Conservation (phyloP, 2,113 vertebrate genomes). For the Apteryx owenii region DNA sequence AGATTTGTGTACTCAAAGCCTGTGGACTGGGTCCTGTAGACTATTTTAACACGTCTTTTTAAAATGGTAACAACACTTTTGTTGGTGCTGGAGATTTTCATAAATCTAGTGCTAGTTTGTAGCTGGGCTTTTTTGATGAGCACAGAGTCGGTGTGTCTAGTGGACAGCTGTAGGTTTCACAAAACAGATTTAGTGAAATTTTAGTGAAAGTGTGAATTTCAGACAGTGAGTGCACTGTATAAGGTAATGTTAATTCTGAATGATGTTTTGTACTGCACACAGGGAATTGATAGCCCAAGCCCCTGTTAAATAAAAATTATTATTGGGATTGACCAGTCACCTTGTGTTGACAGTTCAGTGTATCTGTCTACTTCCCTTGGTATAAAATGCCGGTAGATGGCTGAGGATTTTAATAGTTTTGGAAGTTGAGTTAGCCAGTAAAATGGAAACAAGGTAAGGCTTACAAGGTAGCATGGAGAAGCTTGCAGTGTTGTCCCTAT, state of each 20-base stretch:
- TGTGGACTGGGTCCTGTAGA: fast-evolving
- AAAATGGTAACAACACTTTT: neutral
- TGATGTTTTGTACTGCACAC: neutral
- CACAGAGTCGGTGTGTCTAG: neutral
- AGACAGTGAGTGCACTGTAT: neutral
- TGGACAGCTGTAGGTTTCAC: neutral
- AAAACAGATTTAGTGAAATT: neutral
- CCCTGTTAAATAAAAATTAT: neutral
- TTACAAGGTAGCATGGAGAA: neutral
- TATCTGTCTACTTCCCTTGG: neutral
- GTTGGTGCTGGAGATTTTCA: neutral
- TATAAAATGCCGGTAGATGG: neutral
- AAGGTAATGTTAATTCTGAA: neutral
- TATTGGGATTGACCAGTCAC: neutral
- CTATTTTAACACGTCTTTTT: neutral
- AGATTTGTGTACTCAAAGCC: neutral
- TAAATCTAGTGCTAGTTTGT: neutral
- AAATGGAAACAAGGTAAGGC: neutral
- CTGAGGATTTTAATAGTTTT: neutral
- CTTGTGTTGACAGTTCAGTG: neutral
- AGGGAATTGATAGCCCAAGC: neutral
- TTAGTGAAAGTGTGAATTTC: neutral
- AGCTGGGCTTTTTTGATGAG: neutral
- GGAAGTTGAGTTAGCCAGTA: neutral
- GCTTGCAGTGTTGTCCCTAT: neutral